phyloP scores from a whole-genome alignment of 2,797 vertebrate species.

The Lithobates sylvaticus region DNA sequence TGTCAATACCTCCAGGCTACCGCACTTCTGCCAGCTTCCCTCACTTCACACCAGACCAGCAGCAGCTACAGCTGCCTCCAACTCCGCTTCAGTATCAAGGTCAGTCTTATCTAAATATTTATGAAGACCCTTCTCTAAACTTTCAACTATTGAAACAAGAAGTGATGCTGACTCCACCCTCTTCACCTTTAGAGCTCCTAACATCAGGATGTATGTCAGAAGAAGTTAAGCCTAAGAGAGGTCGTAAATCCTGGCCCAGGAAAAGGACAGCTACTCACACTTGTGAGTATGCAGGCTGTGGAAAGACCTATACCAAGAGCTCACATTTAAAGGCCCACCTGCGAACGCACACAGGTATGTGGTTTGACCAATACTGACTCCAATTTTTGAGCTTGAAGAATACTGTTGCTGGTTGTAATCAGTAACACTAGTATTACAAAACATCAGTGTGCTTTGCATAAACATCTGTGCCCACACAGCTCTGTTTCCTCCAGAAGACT shows the following conservation, averaged over 20 bases:
- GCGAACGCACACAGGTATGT: slow-evolving; percentile 96
- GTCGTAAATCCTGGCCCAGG: slow-evolving; percentile 93
- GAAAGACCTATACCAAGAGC: slow-evolving; percentile 98
- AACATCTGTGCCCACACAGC: slow-evolving; percentile 45
- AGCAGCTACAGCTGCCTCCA: slow-evolving; percentile 73
- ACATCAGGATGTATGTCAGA: slow-evolving; percentile 85
- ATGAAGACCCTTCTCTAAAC: slow-evolving; percentile 55
- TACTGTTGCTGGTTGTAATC: not conserved
- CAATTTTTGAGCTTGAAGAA: not conserved
- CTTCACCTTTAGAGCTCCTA: slow-evolving; percentile 84
- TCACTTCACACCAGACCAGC: slow-evolving; percentile 84
- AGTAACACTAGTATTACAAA: slow-evolving; percentile 3
- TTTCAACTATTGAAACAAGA: slow-evolving; percentile 14
- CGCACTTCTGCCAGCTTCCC: slow-evolving; percentile 83
- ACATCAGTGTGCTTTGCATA: slow-evolving; percentile 35
- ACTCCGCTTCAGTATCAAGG: slow-evolving; percentile 90
- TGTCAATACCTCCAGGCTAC: slow-evolving; percentile 84
- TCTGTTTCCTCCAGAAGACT: slow-evolving; percentile 39
- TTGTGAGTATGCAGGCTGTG: slow-evolving; percentile 94
- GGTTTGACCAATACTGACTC: not conserved
- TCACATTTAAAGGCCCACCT: slow-evolving; percentile 98
- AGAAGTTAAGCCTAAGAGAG: slow-evolving; percentile 93
- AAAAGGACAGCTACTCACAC: slow-evolving; percentile 96
- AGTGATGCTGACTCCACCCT: slow-evolving; percentile 71
- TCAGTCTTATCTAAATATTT: slow-evolving; percentile 76